Percentiles rank a stretch among this genome's conserved stretches.
Conservation (phyloP, 2,888 invertebrate species). For the Rutpela maculata region DNA sequence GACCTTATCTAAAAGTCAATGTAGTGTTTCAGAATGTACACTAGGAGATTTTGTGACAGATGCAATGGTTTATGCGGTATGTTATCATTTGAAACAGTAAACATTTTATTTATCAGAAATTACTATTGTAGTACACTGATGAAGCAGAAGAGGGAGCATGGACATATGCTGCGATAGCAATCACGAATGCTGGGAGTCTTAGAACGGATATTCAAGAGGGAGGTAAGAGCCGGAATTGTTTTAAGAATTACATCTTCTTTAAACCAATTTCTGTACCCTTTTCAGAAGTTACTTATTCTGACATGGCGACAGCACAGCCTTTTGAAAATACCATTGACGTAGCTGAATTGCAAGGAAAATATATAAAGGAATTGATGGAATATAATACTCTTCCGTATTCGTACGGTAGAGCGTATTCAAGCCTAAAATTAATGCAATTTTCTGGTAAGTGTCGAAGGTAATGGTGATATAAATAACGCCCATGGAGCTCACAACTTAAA, state of each 20-base stretch:
- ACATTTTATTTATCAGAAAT: background rate
- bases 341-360: conserved; percentile 81
- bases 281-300: conserved; percentile 83
- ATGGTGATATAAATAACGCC: too few species aligned
- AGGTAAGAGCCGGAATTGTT: conserved; percentile 73
- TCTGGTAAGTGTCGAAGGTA: conserved; percentile 35
- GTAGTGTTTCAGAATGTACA: conserved; percentile 81
- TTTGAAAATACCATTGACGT: conserved; percentile 86
- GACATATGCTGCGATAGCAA: conserved; percentile 81
- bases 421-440: conserved; percentile 67
- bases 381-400: conserved; percentile 74
- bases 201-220: conserved; percentile 81
- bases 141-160: conserved; percentile 72
- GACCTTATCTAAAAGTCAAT: conserved; percentile 75
- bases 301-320: conserved; percentile 82
- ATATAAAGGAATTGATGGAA: conserved; percentile 80
- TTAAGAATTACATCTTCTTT: too few species aligned
- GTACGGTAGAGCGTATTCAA: conserved; percentile 71
- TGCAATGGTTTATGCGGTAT: conserved; percentile 81
- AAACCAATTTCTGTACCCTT: too few species aligned
- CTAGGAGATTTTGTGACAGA: conserved; percentile 85
- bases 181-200: conserved; percentile 83
- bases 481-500: too few species aligned
- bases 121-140: conserved; percentile 55
- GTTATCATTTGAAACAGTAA: conserved; percentile 59